Conservation (phyloP, 2,888 invertebrate genomes). For the Physocephala rufipes region DNA sequence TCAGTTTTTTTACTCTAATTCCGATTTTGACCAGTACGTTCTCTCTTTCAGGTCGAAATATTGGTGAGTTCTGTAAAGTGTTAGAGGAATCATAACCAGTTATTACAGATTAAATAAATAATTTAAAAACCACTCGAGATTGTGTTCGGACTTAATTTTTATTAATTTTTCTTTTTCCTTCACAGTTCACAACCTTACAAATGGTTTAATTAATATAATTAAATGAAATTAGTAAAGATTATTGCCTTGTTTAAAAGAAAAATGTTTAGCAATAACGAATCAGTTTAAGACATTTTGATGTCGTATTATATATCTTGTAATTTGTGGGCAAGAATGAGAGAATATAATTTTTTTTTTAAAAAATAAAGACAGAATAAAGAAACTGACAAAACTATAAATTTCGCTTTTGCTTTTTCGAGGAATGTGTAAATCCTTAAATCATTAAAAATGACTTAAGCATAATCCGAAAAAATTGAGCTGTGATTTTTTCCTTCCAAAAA, state of each 20-base stretch:
- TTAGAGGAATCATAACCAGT: constrained; percentile 46
- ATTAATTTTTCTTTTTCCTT: constrained; percentile 59
- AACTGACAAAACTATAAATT: not conserved
- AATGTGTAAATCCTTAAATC: no score
- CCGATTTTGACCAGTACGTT: no score
- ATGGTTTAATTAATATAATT: constrained; percentile 66
- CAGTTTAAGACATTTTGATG: no score
- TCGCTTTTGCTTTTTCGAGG: no score
- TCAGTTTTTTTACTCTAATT: no score
- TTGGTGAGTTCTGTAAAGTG: constrained; percentile 19
- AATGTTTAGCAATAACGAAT: no score
- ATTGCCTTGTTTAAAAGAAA: no score
- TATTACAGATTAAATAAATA: constrained; percentile 43
- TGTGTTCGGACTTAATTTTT: constrained; percentile 52
- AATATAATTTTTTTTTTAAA: no score
- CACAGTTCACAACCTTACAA: constrained; percentile 67
- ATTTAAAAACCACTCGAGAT: constrained; percentile 30
- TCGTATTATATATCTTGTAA: not conserved
- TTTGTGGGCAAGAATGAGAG: not conserved
- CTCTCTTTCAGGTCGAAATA: no score
- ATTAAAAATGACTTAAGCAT: no score
- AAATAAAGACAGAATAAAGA: not conserved
- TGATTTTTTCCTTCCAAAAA: constrained; percentile 45
- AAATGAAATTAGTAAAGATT: constrained; percentile 16
- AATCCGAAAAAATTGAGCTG: constrained; percentile 42